Evolutionary conservation across 2,888 invertebrate genomes (phyloP).

Genomic region (Scaeva pyrastri): DNA sequence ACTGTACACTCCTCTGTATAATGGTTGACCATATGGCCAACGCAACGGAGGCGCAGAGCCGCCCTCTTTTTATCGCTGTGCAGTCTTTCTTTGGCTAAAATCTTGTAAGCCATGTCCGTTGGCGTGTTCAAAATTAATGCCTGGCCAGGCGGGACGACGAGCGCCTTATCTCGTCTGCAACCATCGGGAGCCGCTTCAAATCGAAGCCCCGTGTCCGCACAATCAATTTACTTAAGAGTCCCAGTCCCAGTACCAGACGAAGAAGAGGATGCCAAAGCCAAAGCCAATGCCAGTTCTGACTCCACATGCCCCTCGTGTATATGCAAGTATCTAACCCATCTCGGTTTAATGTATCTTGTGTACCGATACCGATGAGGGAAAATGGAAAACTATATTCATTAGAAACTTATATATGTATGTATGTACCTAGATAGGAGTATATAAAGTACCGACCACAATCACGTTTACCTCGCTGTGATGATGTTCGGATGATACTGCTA

Average conservation of each 20-base stretch:
- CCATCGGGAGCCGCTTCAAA: conserved; percentile 74
- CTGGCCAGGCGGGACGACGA: conserved; percentile 59
- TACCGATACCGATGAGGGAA: conserved; percentile 57
- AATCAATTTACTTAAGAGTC: conserved; percentile 71
- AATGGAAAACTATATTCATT: conserved; percentile 74
- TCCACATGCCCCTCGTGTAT: not conserved
- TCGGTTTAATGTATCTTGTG: conserved; percentile 16
- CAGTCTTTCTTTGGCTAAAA: conserved; percentile 56
- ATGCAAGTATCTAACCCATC: conserved; percentile 7
- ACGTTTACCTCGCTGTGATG: conserved; percentile 14
- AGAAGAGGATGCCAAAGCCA: conserved; percentile 19
- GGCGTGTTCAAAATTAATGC: conserved; percentile 69
- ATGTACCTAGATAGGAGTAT: not conserved
- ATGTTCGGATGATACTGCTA: not conserved
- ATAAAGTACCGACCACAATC: conserved; percentile 46
- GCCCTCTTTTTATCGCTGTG: conserved; percentile 71
- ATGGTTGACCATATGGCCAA: conserved; percentile 53
- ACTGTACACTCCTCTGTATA: conserved; percentile 47
- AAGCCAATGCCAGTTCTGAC: too few relatives aligned
- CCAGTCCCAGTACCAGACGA: too few relatives aligned
- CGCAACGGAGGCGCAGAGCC: conserved; percentile 56
- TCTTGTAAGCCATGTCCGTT: conserved; percentile 51
- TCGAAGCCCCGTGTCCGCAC: conserved; percentile 73
- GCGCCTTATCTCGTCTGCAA: conserved; percentile 66
- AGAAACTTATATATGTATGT: conserved; percentile 47